A percentile compares a stretch with the other conserved stretches of the same genome.
Evolutionary conservation across 2,888 invertebrate species (phyloP).

Genomic region (Ectemnius continuus): DNA sequence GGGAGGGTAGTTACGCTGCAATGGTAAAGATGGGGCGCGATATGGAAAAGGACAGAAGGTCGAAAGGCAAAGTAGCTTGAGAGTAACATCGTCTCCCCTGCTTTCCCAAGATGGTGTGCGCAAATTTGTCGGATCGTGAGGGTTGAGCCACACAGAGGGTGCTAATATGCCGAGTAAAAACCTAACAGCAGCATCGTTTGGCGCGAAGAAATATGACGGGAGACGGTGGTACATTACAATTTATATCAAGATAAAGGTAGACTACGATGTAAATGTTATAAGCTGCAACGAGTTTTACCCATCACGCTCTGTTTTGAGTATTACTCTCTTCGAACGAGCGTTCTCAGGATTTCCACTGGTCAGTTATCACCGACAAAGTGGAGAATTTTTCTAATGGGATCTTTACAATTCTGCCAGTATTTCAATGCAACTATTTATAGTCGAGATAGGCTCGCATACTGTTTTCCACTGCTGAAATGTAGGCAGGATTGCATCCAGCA

Average conservation of each 20-base stretch:
- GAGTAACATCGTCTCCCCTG: slow-evolving; percentile 22
- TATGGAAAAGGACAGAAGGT: slow-evolving; percentile 26
- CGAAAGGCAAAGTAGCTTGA: slow-evolving; percentile 18
- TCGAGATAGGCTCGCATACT: slow-evolving; percentile 39
- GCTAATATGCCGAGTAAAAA: slow-evolving; percentile 46
- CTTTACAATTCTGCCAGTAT: not conserved
- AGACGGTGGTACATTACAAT: not conserved
- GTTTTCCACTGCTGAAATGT: slow-evolving; percentile 21
- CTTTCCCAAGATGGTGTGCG: slow-evolving; percentile 23
- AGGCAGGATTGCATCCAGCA: slow-evolving; percentile 41
- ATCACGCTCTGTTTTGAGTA: not conserved
- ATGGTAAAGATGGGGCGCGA: slow-evolving; percentile 40
- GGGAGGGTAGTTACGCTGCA: slow-evolving; percentile 38
- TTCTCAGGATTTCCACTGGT: not conserved
- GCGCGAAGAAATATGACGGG: not conserved
- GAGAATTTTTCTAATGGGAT: not conserved
- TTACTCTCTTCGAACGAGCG: not conserved
- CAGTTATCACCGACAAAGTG: slow-evolving; percentile 3
- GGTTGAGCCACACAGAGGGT: slow-evolving; percentile 35
- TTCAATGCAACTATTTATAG: slow-evolving; percentile 27
- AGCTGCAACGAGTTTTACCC: not conserved
- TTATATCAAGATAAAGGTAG: too few relatives aligned
- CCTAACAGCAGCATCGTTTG: slow-evolving; percentile 33
- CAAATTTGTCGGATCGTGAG: slow-evolving; percentile 18
- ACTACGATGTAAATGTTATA: not conserved